Percentiles rank a stretch among this genome's conserved stretches.
These are phyloP conservation scores for Anthoscopus minutus DNA, from an alignment of 2,113 vertebrate species.

Conservation along the genomic window DNA sequence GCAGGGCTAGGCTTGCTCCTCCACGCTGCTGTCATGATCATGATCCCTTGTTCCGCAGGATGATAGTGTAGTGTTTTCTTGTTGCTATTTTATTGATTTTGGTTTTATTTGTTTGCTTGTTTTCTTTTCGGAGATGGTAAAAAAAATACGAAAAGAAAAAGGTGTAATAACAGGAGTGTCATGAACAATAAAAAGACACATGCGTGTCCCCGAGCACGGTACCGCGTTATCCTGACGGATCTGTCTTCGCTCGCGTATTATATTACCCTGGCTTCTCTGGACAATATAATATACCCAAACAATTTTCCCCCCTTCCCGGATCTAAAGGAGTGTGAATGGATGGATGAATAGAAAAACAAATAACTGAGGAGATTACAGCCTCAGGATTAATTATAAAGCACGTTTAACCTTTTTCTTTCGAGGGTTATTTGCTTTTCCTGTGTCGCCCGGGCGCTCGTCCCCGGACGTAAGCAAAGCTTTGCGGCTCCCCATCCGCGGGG, in stretches of 20 bases:
- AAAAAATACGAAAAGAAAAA: not conserved
- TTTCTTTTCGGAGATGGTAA: not conserved
- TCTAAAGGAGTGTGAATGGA: constrained; percentile 43
- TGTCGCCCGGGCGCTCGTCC: not conserved
- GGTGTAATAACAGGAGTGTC: not conserved
- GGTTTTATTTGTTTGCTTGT: not conserved
- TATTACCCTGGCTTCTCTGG: not conserved
- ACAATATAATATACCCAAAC: not conserved
- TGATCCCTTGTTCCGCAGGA: not conserved
- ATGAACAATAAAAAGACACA: not conserved
- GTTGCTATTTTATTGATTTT: not conserved
- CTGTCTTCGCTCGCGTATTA: constrained; percentile 24
- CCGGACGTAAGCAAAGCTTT: not conserved
- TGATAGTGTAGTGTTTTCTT: not conserved
- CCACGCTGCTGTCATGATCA: not conserved
- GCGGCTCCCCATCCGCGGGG: not conserved
- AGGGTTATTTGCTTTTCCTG: not conserved
- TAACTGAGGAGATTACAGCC: constrained; percentile 7
- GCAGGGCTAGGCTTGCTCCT: not conserved
- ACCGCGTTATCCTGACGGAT: constrained; percentile 1
- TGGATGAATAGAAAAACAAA: constrained; percentile 45
- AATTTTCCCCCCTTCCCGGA: not conserved
- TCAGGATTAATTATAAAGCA: constrained; percentile 20
- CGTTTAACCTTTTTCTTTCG: not conserved
- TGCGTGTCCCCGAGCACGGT: not conserved